A percentile compares a stretch with the other conserved stretches of the same genome.
These are phyloP conservation scores for Eciton burchellii DNA, from an alignment of 1,140 invertebrate genomes.

Conservation along the genomic window DNA sequence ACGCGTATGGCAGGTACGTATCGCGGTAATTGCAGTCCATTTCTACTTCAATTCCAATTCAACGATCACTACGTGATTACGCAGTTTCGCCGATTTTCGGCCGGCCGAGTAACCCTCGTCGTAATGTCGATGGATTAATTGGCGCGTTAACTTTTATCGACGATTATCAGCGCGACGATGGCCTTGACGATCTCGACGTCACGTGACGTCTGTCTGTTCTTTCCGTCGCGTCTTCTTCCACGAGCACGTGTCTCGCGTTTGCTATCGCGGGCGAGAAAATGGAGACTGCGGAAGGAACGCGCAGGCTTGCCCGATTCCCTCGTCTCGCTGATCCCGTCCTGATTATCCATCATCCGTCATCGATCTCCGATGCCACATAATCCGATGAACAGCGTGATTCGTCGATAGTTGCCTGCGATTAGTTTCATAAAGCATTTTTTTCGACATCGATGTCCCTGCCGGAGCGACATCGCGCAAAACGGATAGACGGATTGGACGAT, in stretches of 20 bases:
- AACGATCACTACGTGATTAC: constrained; percentile 46
- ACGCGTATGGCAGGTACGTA: constrained; percentile 39
- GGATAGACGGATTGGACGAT: neutral
- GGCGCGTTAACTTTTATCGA: constrained; percentile 29
- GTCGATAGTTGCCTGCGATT: neutral
- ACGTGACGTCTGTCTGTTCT: too few relatives aligned
- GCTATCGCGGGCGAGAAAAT: too few relatives aligned
- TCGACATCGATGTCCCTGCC: neutral
- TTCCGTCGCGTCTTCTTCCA: too few relatives aligned
- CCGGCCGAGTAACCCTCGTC: neutral
- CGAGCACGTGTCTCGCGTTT: too few relatives aligned
- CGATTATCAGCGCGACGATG: neutral
- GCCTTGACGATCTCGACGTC: constrained; percentile 28
- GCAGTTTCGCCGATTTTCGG: constrained; percentile 47
- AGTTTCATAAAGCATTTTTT: constrained; percentile 1
- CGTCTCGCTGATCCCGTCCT: too few relatives aligned
- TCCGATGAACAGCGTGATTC: neutral
- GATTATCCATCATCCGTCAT: too few relatives aligned
- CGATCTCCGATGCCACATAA: too few relatives aligned
- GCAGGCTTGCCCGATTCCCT: too few relatives aligned
- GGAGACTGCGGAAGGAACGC: too few relatives aligned
- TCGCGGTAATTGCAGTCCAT: constrained; percentile 14
- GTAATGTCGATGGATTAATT: constrained; percentile 46
- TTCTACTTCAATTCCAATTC: constrained; percentile 29
- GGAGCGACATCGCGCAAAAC: neutral